These are phyloP conservation scores for Emydura subglobosa DNA, from an alignment of 2,113 vertebrate species.

Conservation along the genomic window DNA sequence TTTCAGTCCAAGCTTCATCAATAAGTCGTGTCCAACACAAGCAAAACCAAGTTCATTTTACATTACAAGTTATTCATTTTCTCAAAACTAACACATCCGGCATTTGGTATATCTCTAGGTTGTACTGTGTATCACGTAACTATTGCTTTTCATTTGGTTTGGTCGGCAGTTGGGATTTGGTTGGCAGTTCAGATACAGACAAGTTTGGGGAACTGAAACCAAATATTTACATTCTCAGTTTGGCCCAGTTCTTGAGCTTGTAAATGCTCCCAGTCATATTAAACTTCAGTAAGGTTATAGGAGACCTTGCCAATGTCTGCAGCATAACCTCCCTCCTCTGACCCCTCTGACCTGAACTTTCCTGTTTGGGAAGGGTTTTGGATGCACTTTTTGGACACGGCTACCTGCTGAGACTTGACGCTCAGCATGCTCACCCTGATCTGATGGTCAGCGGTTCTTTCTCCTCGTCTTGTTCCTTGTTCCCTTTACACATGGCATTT, in stretches of 20 bases:
- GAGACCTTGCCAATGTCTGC: constrained; percentile 42
- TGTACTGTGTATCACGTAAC: constrained; percentile 9
- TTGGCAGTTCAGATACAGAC: constrained; percentile 48
- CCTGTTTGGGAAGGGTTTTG: constrained; percentile 20
- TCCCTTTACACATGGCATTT: not conserved
- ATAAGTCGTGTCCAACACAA: constrained; percentile 28
- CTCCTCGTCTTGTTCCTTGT: not conserved
- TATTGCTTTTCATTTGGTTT: constrained; percentile 45
- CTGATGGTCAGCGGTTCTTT: not conserved
- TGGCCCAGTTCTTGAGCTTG: constrained; percentile 54
- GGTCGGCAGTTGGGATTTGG: constrained; percentile 59
- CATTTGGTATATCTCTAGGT: not conserved
- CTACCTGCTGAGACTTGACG: not conserved
- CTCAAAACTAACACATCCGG: not conserved
- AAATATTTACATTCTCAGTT: constrained; percentile 77
- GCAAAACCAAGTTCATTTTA: not conserved
- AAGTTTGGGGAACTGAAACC: constrained; percentile 60
- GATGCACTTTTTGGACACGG: not conserved
- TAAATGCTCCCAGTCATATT: constrained; percentile 63
- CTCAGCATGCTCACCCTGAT: not conserved
- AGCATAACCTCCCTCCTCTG: not conserved
- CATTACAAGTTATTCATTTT: not conserved
- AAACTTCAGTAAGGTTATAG: constrained; percentile 65
- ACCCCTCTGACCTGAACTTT: constrained; percentile 31
- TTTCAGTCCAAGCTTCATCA: not conserved